Base-by-base conservation (phyloP, 2,797 vertebrate genomes). In the Rhincodon typus region DNA sequence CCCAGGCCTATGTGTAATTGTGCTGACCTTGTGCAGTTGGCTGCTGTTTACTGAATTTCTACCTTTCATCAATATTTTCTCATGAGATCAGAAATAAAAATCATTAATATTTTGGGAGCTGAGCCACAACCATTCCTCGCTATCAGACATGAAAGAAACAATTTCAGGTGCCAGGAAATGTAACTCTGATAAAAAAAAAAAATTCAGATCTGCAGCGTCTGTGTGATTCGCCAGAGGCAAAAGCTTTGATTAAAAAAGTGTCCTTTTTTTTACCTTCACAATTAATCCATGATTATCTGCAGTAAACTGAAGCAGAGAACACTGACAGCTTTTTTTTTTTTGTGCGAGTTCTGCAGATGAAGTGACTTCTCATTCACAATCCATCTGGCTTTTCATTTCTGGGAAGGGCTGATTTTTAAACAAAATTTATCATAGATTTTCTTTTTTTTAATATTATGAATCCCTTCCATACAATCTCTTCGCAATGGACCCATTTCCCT, bases 231-330 rank as follows among this genome's bases (percentile, higher is more conserved):
- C 98, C 98, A 0, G 96, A 96, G 98, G 98, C 98, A 97, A 97
- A 72, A 96, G 97, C 98, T 98, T 98, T 98, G 98, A 98, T 98
- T 97, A 96, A 98, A 46, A 98, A 98, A 97, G 97, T 97, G 97
- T 98, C 96, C 97, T 97, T 97, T 97, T 97, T 97, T 97, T 97
- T 97, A 97, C 96, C 97, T 97, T 97, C 97, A 97, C 97, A 98
- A 97, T 98, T 98, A 98, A 98, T 98, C 97, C 97, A 97, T 98
- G 97, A 98, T 98, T 98, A 98, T 98, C 97, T 97, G 96, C 97
- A 97, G 97, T 97, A 97, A 97, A 97, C 96, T 96, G 96, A 97
- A 96, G 96, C 88, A 97, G 97, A 96, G 96, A 96, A 97, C 96
- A 96, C 96, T 96, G 96, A 96, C 77, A 96, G 93, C 96, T 96